Conservation (phyloP, 2,113 vertebrate genomes). For the Salvator merianae region DNA sequence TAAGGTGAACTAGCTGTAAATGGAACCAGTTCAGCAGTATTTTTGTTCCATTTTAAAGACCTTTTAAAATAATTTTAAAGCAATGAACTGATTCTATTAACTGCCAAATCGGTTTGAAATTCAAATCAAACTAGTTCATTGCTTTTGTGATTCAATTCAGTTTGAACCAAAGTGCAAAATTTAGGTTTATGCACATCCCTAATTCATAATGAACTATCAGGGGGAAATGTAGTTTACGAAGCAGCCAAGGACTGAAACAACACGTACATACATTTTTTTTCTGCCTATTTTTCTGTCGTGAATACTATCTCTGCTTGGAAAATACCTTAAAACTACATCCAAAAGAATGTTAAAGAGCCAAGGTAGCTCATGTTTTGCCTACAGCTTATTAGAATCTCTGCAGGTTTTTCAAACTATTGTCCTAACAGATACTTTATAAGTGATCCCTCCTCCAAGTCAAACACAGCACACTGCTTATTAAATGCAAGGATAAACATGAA, state of each 20-base stretch:
- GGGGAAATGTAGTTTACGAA: neutral
- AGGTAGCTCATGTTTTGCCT: neutral
- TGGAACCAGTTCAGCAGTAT: too few relatives aligned
- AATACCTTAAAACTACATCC: neutral
- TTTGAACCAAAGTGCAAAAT: too few relatives aligned
- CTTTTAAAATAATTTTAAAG: too few relatives aligned
- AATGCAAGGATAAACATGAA: neutral
- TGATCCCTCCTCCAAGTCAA: neutral
- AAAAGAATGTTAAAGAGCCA: neutral
- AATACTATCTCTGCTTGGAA: neutral
- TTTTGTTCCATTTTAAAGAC: too few relatives aligned
- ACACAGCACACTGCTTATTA: neutral
- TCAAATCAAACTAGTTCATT: too few relatives aligned
- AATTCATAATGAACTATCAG: too few relatives aligned
- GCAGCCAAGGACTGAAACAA: neutral
- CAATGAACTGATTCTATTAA: too few relatives aligned
- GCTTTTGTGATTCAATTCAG: too few relatives aligned
- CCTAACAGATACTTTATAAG: neutral
- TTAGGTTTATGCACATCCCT: too few relatives aligned
- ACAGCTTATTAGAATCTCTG: neutral
- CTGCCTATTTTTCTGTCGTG: neutral
- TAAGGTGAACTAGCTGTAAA: too few relatives aligned
- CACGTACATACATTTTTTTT: too few relatives aligned
- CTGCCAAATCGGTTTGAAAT: too few relatives aligned
- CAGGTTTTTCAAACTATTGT: neutral